These are phyloP conservation scores for Phyllotreta striolata DNA, from an alignment of 2,888 invertebrate species.

Conservation along the genomic window DNA sequence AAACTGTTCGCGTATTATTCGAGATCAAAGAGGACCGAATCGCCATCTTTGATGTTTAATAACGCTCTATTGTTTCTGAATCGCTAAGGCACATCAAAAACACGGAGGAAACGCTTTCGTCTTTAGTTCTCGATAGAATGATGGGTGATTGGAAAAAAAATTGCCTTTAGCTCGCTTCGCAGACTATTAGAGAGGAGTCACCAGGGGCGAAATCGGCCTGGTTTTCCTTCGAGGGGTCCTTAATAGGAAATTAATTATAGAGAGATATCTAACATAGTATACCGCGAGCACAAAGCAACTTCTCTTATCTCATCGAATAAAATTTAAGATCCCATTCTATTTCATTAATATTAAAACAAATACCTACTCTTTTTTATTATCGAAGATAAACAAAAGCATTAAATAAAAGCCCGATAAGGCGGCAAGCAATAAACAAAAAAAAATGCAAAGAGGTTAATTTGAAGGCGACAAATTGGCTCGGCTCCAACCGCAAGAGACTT, in stretches of 20 bases:
- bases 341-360: no score
- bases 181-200: slow-evolving; percentile 17
- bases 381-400: no score
- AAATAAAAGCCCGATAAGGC: no score
- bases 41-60: slow-evolving; percentile 37
- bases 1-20: slow-evolving; percentile 33
- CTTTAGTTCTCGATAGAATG: slow-evolving; percentile 22
- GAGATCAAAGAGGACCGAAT: slow-evolving; percentile 39
- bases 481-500: no score
- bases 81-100: slow-evolving; percentile 32
- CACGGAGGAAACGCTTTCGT: slow-evolving; percentile 21
- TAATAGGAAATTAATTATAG: slow-evolving; percentile 22
- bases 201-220: background rate
- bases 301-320: no score
- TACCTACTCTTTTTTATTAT: no score
- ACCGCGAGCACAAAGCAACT: background rate
- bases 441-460: no score
- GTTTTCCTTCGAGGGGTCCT: background rate
- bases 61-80: slow-evolving; percentile 37
- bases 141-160: slow-evolving; percentile 28
- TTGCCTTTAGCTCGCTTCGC: slow-evolving; percentile 10
- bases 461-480: no score
- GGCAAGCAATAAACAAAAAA: no score
- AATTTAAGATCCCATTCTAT: no score
- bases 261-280: background rate